Conservation (phyloP, 2,888 invertebrate species). For the Chrysolina haemoptera region DNA sequence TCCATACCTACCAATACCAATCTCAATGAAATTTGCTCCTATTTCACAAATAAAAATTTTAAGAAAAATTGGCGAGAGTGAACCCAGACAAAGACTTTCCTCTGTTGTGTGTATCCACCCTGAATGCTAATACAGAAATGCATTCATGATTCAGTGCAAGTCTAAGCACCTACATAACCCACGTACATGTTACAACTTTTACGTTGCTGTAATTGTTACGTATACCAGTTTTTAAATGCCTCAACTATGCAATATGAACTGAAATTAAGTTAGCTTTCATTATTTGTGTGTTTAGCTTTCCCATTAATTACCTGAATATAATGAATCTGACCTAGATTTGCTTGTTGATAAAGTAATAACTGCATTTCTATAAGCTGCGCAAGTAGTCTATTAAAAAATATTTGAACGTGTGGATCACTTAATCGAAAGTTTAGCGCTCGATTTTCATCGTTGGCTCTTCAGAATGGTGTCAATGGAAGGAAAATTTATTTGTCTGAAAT, state of each 20-base stretch:
- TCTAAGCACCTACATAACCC: slow-evolving; percentile 12
- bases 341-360: slow-evolving; percentile 11
- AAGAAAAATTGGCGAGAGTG: background rate
- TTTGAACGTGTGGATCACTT: background rate
- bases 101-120: background rate
- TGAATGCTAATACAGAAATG: slow-evolving; percentile 13
- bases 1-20: too few relatives aligned
- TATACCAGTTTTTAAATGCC: slow-evolving; percentile 32
- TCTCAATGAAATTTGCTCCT: too few relatives aligned
- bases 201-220: slow-evolving; percentile 30
- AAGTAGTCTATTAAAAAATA: slow-evolving; percentile 5
- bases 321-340: slow-evolving; percentile 34
- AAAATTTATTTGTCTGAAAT: background rate
- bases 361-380: slow-evolving; percentile 6
- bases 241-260: slow-evolving; percentile 32
- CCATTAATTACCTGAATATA: slow-evolving; percentile 35
- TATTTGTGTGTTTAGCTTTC: slow-evolving; percentile 30
- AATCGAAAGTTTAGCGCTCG: slow-evolving; percentile 13
- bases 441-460: background rate
- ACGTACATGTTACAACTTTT: slow-evolving; percentile 28
- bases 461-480: background rate
- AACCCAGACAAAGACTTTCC: background rate
- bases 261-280: slow-evolving; percentile 32
- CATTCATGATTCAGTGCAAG: slow-evolving; percentile 17
- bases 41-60: too few relatives aligned